Base-by-base conservation (phyloP, 2,888 invertebrate species). In the Tenthredo distinguenda region DNA sequence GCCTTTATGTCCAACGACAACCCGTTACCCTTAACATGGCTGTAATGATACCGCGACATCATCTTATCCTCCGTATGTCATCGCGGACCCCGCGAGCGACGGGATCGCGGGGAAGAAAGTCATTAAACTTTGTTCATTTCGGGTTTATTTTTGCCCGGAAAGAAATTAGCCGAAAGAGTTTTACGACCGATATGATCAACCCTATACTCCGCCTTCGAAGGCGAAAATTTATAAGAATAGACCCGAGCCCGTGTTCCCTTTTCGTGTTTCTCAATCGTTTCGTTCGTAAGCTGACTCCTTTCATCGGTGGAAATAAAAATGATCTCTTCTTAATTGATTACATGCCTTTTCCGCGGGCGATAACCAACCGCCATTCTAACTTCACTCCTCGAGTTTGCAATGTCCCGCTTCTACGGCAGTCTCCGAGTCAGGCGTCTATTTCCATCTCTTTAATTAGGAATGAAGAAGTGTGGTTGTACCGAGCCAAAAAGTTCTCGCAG, bases 391-490 rank as follows among this genome's bases (percentile, higher is more conserved):
- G 26, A 9, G 9, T 15, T 6, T 31, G 26, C 34, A 31, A 68
- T 68, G 34, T 15, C 68, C 68, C 15, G 34, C 9, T n/a, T 18
- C n/a, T 31, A 37, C 43, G n/a, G 2, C 43, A 77, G 50, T 77
- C 77, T 12, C 6, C 31, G 34, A 15, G 62, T 50, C 26, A 15
- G 47, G 26, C 65, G 68, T 83, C 83, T 83, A 83, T 83, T 83
- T 83, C 26, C 83, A 71, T 71, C 83, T 65, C 83, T 83, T 83
- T 83, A 83, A 83, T 83, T 83, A 83, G 83, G 71, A 83, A 83
- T 83, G 83, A 83, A 83, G 83, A 83, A 83, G 83, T 83, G 83
- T 65, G 62, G n/a, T 81, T 68, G 71, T 43, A 21, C 83, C 47
- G 83, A 65, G 83, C 83, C 83, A 83, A 83, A 83, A 68, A 83